Conservation (phyloP, 2,113 vertebrate genomes). For the Mesoclemmys tuberculata region DNA sequence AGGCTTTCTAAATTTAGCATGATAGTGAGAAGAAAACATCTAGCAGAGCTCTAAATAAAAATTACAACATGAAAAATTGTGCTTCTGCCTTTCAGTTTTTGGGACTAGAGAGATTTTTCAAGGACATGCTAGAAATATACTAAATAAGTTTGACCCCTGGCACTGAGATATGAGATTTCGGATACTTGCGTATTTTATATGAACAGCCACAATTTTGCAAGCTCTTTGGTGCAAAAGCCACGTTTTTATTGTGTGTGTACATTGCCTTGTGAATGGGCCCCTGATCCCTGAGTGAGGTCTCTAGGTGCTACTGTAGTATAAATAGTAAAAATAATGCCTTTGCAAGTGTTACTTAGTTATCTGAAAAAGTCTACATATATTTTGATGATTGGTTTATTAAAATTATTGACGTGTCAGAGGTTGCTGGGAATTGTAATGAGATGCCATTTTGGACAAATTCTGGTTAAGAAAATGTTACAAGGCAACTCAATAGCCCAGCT, state of each 20-base stretch:
- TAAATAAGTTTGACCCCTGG: background rate
- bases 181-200: background rate
- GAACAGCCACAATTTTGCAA: background rate
- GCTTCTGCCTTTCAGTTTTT: background rate
- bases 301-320: background rate
- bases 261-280: background rate
- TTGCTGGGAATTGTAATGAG: background rate
- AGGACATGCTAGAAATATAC: background rate
- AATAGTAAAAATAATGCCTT: background rate
- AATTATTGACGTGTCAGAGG: background rate
- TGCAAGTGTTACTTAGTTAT: background rate
- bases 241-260: background rate
- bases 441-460: background rate
- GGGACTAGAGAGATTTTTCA: background rate
- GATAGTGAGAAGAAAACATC: background rate
- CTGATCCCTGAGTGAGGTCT: background rate
- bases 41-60: background rate
- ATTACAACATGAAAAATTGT: background rate
- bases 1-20: background rate
- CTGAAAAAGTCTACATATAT: too few relatives aligned
- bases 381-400: background rate
- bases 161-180: background rate
- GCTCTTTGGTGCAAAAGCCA: background rate
- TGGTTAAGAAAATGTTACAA: background rate
- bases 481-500: background rate